Conservation (phyloP, 2,797 vertebrate species). For the Phataginus tricuspis region DNA sequence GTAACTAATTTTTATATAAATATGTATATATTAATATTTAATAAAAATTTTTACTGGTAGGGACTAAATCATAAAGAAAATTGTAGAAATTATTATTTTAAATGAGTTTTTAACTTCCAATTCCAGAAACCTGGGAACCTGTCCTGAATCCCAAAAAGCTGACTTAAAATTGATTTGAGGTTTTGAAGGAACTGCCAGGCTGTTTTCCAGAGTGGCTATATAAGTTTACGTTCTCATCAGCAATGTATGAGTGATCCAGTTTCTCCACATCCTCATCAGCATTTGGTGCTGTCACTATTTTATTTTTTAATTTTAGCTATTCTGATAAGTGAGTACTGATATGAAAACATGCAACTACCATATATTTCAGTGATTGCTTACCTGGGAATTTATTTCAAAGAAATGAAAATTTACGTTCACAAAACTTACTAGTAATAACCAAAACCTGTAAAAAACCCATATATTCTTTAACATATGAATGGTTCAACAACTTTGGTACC, state of each 20-base stretch:
- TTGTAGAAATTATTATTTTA: neutral
- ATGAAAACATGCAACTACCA: neutral
- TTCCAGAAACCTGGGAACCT: neutral
- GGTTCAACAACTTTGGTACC: neutral
- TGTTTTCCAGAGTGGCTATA: neutral
- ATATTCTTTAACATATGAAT: neutral
- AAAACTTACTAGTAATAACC: neutral
- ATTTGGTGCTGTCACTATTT: neutral
- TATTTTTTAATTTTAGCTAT: neutral
- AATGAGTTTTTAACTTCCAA: neutral
- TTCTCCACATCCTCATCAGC: neutral
- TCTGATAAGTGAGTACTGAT: neutral
- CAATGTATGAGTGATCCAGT: neutral
- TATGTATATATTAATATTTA: neutral
- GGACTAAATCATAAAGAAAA: neutral
- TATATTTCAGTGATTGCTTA: neutral
- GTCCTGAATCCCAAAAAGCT: neutral
- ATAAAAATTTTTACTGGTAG: neutral
- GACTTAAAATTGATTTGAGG: neutral
- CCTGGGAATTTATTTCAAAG: neutral
- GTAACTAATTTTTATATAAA: neutral
- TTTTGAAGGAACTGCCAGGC: neutral
- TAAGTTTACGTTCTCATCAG: neutral
- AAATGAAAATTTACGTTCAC: neutral
- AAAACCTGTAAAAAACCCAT: neutral